Evolutionary conservation across 2,888 invertebrate genomes (phyloP).

Genomic region (Ashinkailepas kermadecensis): DNA sequence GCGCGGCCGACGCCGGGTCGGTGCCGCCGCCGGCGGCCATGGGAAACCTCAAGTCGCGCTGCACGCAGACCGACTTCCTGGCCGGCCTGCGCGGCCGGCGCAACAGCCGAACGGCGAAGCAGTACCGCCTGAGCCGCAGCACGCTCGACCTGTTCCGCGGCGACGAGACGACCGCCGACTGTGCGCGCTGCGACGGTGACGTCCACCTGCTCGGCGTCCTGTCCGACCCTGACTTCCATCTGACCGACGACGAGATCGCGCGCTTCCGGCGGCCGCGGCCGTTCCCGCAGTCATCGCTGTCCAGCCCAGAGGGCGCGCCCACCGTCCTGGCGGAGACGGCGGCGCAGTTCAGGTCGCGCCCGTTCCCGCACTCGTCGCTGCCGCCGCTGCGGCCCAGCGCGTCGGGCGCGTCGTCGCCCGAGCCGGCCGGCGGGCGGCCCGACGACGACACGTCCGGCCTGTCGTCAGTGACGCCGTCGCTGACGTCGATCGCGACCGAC

Average conservation of each 20-base stretch:
- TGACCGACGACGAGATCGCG: slow-evolving; percentile 8
- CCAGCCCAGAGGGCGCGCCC: background rate
- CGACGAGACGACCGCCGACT: background rate
- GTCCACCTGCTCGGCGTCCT: background rate
- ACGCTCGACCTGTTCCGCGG: slow-evolving; percentile 2
- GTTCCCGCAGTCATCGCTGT: slow-evolving; percentile 18
- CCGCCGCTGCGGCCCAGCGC: background rate
- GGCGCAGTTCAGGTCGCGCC: background rate
- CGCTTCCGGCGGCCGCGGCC: slow-evolving; percentile 12
- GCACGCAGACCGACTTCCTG: slow-evolving; percentile 1
- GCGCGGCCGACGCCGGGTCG: background rate
- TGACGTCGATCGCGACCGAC: slow-evolving; percentile 8
- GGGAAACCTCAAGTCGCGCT: background rate
- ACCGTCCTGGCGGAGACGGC: background rate
- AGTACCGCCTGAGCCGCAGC: background rate
- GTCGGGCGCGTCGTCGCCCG: background rate
- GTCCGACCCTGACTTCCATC: background rate
- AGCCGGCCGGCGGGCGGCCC: background rate
- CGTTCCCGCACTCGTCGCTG: background rate
- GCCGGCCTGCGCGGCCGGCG: background rate
- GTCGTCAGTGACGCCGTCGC: slow-evolving; percentile 11
- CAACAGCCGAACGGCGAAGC: background rate
- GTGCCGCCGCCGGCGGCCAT: background rate
- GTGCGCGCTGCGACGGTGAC: background rate
- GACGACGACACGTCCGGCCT: slow-evolving; percentile 1